Evolutionary conservation across 2,888 invertebrate genomes (phyloP).

Genomic region (Macropis europaea): DNA sequence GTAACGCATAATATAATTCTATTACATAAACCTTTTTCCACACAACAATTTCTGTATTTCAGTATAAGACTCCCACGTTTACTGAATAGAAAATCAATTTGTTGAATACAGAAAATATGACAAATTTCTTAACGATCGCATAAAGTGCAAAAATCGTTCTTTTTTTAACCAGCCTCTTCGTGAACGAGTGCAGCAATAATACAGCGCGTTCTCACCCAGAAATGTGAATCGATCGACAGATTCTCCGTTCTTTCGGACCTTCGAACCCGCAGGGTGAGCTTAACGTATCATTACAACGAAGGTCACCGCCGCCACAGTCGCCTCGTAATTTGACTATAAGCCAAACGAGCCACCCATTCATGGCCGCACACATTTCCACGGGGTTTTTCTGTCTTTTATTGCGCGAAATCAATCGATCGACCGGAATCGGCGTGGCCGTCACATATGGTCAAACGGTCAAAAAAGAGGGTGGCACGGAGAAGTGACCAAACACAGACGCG

Average conservation of each 20-base stretch:
- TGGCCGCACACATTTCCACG: constrained; percentile 40
- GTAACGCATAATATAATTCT: too few relatives aligned
- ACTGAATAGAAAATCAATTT: too few relatives aligned
- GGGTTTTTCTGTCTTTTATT: constrained; percentile 59
- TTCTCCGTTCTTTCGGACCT: constrained; percentile 52
- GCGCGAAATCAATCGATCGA: constrained; percentile 68
- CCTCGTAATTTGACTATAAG: constrained; percentile 68
- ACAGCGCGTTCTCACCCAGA: background rate
- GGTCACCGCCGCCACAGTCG: constrained; percentile 47
- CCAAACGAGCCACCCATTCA: constrained; percentile 57
- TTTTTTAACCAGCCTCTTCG: background rate
- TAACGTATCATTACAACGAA: constrained; percentile 66
- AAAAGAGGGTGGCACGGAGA: constrained; percentile 73
- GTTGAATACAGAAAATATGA: too few relatives aligned
- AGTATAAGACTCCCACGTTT: too few relatives aligned
- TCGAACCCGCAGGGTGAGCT: constrained; percentile 54
- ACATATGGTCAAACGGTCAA: constrained; percentile 79
- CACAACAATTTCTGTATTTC: too few relatives aligned
- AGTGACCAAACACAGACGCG: constrained; percentile 72
- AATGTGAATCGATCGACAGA: constrained; percentile 32
- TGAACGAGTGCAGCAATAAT: background rate
- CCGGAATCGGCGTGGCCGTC: constrained; percentile 54
- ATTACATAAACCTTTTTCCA: too few relatives aligned
- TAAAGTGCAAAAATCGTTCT: too few relatives aligned
- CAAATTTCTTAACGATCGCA: too few relatives aligned